A percentile compares a stretch with the other conserved stretches of the same genome.
phyloP scores from a whole-genome alignment of 2,888 invertebrate genomes.

The Limnephilus auricula region DNA sequence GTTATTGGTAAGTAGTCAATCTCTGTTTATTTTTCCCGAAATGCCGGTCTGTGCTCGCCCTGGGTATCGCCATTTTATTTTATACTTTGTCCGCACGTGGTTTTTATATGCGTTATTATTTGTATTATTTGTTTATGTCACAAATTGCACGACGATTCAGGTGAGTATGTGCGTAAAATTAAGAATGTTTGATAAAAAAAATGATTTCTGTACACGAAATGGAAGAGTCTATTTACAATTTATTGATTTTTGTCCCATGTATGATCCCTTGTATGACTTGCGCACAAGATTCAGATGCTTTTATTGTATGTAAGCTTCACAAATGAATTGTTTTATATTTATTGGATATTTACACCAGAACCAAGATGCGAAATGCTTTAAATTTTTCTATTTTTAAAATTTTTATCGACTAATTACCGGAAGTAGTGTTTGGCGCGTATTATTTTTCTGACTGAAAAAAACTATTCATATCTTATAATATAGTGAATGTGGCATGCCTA shows the following conservation, averaged over 20 bases:
- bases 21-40: slow-evolving; percentile 56
- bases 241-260: slow-evolving; percentile 33
- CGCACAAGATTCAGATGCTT: slow-evolving; percentile 26
- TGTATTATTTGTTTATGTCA: slow-evolving; percentile 67
- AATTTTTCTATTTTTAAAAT: slow-evolving; percentile 21
- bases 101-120: slow-evolving; percentile 69
- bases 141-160: slow-evolving; percentile 37
- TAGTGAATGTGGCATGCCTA: not conserved
- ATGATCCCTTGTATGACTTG: slow-evolving; percentile 31
- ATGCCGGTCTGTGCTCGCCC: slow-evolving; percentile 38
- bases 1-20: slow-evolving; percentile 85
- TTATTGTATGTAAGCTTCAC: slow-evolving; percentile 12
- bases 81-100: slow-evolving; percentile 60
- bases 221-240: slow-evolving; percentile 21
- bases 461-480: slow-evolving; percentile 4
- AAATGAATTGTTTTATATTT: slow-evolving; percentile 17
- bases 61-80: slow-evolving; percentile 54
- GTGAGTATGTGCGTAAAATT: not conserved
- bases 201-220: slow-evolving; percentile 17
- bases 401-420: slow-evolving; percentile 2
- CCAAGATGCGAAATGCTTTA: not conserved
- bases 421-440: slow-evolving; percentile 34
- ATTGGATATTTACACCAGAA: not conserved
- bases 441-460: not conserved
- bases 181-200: not conserved